Evolutionary conservation across 2,797 vertebrate species (phyloP).

Genomic region (Paratrypauchen microcephalus): DNA sequence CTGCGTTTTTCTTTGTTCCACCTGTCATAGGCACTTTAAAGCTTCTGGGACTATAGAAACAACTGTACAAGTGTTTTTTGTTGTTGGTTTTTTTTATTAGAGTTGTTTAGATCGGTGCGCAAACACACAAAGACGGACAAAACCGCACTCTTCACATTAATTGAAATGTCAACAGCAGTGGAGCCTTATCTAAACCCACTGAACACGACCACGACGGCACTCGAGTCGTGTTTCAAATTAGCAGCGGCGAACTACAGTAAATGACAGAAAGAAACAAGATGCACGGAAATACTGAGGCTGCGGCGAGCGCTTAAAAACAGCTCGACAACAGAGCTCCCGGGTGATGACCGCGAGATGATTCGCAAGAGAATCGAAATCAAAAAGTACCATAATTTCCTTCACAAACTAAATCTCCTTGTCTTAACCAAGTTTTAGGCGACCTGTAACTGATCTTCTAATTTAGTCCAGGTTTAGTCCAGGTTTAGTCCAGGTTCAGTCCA

Average conservation of each 20-base stretch:
- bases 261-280: neutral
- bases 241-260: neutral
- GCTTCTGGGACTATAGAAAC: neutral
- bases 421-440: no score
- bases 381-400: no score
- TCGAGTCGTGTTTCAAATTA: neutral
- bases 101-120: neutral
- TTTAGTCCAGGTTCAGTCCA: no score
- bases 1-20: no score
- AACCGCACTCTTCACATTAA: neutral
- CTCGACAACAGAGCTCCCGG: no score
- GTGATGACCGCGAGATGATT: no score
- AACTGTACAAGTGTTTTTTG: neutral
- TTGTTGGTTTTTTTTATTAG: neutral
- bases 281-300: neutral
- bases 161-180: neutral
- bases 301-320: no score
- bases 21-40: no score
- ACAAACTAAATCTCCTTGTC: no score
- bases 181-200: neutral
- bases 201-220: neutral
- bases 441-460: no score
- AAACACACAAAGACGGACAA: neutral
- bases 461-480: no score
- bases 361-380: no score